phyloP scores from a whole-genome alignment of 1,140 invertebrate species.

The Samia ricini region DNA sequence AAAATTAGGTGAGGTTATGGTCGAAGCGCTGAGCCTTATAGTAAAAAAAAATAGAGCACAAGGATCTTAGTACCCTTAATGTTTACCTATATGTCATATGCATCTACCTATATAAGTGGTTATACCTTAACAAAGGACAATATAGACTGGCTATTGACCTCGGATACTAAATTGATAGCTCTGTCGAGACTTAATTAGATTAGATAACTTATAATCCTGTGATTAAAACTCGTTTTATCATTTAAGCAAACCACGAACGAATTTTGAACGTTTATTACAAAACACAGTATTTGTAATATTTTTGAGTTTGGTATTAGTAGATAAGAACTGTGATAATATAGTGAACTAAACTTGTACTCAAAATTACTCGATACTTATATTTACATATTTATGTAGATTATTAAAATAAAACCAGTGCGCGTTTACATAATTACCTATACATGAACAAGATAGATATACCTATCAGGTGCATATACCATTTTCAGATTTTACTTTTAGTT shows the following conservation, averaged over 20 bases:
- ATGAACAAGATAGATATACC: no score
- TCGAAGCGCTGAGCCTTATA: no score
- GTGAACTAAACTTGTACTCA: no score
- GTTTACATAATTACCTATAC: no score
- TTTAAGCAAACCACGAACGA: background rate
- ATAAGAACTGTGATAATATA: background rate
- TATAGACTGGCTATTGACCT: background rate
- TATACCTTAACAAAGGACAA: background rate
- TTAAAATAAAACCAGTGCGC: no score
- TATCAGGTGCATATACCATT: no score
- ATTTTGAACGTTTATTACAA: background rate
- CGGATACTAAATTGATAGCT: background rate
- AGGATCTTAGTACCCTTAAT: background rate
- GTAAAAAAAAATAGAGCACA: background rate
- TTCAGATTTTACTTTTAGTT: no score
- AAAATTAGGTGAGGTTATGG: no score
- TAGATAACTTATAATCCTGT: background rate
- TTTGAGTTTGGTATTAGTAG: background rate
- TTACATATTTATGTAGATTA: no score
- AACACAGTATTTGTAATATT: background rate
- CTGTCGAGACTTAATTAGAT: background rate
- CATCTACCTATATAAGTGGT: background rate
- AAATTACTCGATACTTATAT: no score
- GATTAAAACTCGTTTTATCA: background rate
- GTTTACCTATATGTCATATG: background rate